Evolutionary conservation across 2,888 invertebrate genomes (phyloP), one percentile per base, ranked within the genome.

Genomic region (Abrostola triplasia): DNA sequence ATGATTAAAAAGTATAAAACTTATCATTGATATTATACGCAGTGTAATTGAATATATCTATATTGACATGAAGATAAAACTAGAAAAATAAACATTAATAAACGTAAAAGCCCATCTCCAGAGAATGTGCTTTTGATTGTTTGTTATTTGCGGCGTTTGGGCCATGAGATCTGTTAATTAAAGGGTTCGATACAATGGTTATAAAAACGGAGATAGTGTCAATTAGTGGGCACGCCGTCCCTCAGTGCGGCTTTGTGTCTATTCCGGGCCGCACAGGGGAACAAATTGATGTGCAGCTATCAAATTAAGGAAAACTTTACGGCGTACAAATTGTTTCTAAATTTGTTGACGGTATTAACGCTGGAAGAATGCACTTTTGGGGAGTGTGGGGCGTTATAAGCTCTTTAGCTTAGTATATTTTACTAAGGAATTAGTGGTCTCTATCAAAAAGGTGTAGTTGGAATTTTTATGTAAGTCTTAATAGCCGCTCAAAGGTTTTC

Each of bases 151-250:
- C 80, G 76, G 81, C 80, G 81, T 82, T 77, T 76, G 79, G 68
- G 79, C 79, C 76, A 78, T 81, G 81, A 83, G 87, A 81, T 87
- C 84, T 88, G 86, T 91, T 92, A 91, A 92, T 92, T 91, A 88
- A 86, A 84, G 84, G 82, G 83, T 81, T 83, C 81, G 84, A 88
- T 87, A 87, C 87, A 87, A 89, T 82, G 82, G 87, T 76, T 84
- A 84, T 89, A 87, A 87, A 87, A 83, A 82, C 36, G 35, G 77
- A 84, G 89, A 92, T 90, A 90, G 90, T 89, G 88, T 90, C 91
- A 92, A 91, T 92, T 92, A 91, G 87, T 80, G 84, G 70, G 59
- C 65, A 63, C 47, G 67, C 59, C 67, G 66, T 59, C 70, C 73
- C 77, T 82, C 80, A 81, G 70, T 41, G 73, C 73, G 77, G 76